Evolutionary conservation across 2,888 invertebrate genomes (phyloP), one percentile per base, ranked within the genome.

Genomic region (Stenodema calcarata): DNA sequence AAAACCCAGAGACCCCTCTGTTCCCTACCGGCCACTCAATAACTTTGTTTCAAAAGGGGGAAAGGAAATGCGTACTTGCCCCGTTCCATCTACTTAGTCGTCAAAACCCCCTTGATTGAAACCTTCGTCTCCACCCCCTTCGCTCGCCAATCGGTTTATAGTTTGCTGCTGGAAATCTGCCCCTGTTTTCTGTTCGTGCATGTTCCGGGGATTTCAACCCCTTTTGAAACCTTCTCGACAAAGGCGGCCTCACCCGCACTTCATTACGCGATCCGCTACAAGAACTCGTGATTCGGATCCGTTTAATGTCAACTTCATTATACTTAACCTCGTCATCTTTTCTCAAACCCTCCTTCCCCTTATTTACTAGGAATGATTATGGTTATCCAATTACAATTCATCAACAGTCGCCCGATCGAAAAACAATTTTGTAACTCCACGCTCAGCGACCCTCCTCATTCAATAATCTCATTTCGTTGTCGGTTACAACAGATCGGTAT

Each of bases 81-180:
- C 23, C 16, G 35, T 62, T 62, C 54, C 80, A 82, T 82, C 82
- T 82, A 82, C 82, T 82, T 82, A 69, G 82, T 69, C 82, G 41
- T 82, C 82, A 82, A 82, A 82, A 82, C 82, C 78, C 41, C 82
- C 69, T 69, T 82, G 82, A 82, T 82, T 69, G 80, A 80, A 73
- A 41, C 78, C 42, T 41, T 44, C 78, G 27, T 78, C 18, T 44
- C 41, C 35, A 6, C 78, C 14, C 44, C 44, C 27, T 18, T n/a
- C 9, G n/a, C 41, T 42, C 44, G 23, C 27, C 62, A 78, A 78
- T 78, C 78, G 78, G 78, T 78, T 78, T 78, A 78, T 78, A 44
- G 78, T 78, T 78, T 27, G 44, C 78, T 14, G 41, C 78, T 44
- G 35, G 41, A 78, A 78, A 78, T 78, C 78, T 78, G 44, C 47